Conservation (phyloP, 2,797 vertebrate species). For the Agapornis canus region DNA sequence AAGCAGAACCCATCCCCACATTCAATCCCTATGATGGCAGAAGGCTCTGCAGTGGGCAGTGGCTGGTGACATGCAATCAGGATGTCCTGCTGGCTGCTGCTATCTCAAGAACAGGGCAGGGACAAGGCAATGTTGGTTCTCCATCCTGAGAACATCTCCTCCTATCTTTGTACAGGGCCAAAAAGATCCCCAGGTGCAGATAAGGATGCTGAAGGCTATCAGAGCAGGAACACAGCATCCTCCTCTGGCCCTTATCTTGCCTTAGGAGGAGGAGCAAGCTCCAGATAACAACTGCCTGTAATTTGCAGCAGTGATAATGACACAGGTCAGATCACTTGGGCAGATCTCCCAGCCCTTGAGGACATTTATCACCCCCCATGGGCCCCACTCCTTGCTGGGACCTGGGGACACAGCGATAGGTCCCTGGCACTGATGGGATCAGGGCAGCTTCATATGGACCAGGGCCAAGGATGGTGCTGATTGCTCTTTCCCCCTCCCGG, state of each 20-base stretch:
- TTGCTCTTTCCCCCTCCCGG: not conserved
- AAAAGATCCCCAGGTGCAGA: not conserved
- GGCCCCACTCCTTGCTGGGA: not conserved
- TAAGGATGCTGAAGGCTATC: not conserved
- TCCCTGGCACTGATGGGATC: rapidly evolving
- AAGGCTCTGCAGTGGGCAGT: rapidly evolving
- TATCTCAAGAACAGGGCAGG: not conserved
- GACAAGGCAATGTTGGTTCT: not conserved
- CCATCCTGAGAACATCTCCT: not conserved
- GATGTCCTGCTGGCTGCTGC: rapidly evolving
- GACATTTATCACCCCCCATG: rapidly evolving
- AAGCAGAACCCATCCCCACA: rapidly evolving
- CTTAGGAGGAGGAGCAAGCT: not conserved
- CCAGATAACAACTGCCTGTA: not conserved
- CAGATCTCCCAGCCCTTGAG: not conserved
- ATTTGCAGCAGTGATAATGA: not conserved
- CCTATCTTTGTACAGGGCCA: not conserved
- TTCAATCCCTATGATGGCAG: rapidly evolving
- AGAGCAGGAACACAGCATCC: not conserved
- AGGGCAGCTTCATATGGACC: rapidly evolving
- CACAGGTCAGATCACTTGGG: not conserved
- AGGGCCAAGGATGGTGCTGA: not conserved
- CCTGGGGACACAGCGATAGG: rapidly evolving
- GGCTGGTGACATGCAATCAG: not conserved
- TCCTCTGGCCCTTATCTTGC: not conserved